Evolutionary conservation across 2,797 vertebrate genomes (phyloP).

Genomic region (Microctenopoma steveboyesi): DNA sequence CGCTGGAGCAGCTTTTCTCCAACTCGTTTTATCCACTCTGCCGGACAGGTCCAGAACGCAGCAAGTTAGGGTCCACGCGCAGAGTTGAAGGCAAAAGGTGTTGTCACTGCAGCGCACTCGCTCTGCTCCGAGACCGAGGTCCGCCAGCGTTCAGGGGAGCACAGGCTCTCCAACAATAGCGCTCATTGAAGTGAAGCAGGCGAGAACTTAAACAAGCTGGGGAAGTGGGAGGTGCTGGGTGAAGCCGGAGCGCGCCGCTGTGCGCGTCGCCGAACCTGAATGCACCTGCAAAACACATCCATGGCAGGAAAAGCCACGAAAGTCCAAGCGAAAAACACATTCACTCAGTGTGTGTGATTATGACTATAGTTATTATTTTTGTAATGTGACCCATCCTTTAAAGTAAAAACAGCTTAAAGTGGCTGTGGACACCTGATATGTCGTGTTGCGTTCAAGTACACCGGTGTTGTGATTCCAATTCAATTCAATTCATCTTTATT

Average conservation of each 20-base stretch:
- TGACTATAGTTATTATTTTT: not conserved
- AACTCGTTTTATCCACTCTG: constrained; percentile 49
- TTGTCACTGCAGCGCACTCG: constrained; percentile 17
- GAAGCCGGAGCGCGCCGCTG: constrained; percentile 33
- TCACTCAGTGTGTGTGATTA: not conserved
- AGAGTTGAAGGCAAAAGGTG: not conserved
- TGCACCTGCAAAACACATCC: constrained; percentile 53
- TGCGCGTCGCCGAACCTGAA: constrained; percentile 44
- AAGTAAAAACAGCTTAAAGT: too few relatives aligned
- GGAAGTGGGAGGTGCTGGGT: constrained; percentile 60
- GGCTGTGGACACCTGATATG: not conserved
- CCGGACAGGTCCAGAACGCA: not conserved
- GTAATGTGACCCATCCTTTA: not conserved
- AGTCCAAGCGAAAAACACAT: too few relatives aligned
- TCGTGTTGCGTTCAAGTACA: too few relatives aligned
- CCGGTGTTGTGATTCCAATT: not conserved
- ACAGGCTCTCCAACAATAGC: constrained; percentile 52
- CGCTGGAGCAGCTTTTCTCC: constrained; percentile 12
- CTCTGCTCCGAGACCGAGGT: constrained; percentile 13
- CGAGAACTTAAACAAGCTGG: constrained; percentile 48
- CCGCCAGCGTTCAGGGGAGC: constrained; percentile 28
- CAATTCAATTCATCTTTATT: too few relatives aligned
- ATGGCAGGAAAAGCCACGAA: not conserved
- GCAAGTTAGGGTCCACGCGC: not conserved
- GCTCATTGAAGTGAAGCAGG: constrained; percentile 48